Evolutionary conservation across 2,797 vertebrate species (phyloP), one percentile per base, ranked within the genome.

Genomic region (Holocentrus rufus): DNA sequence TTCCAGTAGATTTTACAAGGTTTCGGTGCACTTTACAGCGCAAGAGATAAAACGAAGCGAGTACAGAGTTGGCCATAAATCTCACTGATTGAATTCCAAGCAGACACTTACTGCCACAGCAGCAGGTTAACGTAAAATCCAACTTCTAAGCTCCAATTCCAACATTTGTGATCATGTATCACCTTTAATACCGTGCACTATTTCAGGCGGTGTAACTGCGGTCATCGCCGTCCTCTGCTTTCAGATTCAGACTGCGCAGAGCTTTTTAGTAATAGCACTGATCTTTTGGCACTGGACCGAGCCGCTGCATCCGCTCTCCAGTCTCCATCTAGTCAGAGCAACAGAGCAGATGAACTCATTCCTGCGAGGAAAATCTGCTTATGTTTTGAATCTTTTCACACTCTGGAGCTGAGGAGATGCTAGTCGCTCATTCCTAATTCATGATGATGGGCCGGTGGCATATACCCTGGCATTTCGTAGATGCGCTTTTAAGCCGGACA

Each of bases 51-150:
- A 88, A 89, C 66, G 57, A 50, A 25, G 59, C 13, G 17, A 72
- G 63, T 69, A 22, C 17, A 54, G 64, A 77, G 65, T 31, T 20
- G 50, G 39, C 76, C 80, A 64, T 89, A 79, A 87, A 87, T 88
- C 76, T 85, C 62, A 1, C 66, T 79, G 79, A 85, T 83, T 85
- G 67, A 81, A 85, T 87, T 82, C 84, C 7, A 56, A 80, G 79
- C 71, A 64, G 72, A 55, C 4, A 4, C n/a, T 65, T 69, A 65
- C 42, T 39, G 0, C 59, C 9, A 23, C 55, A 1, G 65, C 57
- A 64, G 34, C 74, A 65, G 1, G 50, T 62, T 80, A 72, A 66
- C 63, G 73, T 76, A 56, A 77, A 65, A 80, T 75, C 47, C 52
- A 30, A 62, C 66, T 80, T 82, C 72, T 78, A 58, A 84, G 52